These are phyloP conservation scores for Rhinichthys osculus DNA, from an alignment of 2,797 vertebrate species.

Conservation along the genomic window DNA sequence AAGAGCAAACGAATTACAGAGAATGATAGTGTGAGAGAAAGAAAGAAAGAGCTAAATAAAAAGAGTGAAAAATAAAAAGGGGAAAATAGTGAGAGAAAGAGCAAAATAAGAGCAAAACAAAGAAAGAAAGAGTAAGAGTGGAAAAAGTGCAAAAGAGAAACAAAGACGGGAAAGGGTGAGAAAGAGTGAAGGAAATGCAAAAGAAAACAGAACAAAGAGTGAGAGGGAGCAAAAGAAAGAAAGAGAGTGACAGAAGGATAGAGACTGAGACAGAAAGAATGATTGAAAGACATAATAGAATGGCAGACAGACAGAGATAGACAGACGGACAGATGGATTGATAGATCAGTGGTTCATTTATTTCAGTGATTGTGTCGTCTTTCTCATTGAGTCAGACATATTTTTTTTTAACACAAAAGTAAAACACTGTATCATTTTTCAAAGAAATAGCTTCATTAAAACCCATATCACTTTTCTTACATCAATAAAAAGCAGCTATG, in stretches of 20 bases:
- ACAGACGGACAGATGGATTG: neutral
- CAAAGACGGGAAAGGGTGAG: neutral
- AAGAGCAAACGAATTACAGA: neutral
- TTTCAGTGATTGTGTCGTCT: neutral
- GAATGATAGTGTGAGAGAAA: neutral
- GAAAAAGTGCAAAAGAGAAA: too few relatives aligned
- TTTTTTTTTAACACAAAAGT: slow-evolving; percentile 29
- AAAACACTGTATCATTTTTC: slow-evolving; percentile 11
- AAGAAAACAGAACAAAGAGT: neutral
- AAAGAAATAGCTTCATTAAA: slow-evolving; percentile 43
- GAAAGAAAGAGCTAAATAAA: neutral
- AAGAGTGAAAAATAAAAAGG: too few relatives aligned
- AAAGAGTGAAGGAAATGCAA: neutral
- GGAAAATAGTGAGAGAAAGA: too few relatives aligned
- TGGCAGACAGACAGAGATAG: too few relatives aligned
- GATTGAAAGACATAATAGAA: too few relatives aligned
- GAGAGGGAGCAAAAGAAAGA: neutral
- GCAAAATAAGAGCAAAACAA: too few relatives aligned
- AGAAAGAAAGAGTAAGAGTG: too few relatives aligned
- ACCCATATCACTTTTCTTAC: slow-evolving; percentile 12
- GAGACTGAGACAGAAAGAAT: too few relatives aligned
- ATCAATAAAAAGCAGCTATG: slow-evolving; percentile 20
- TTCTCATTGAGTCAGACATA: neutral
- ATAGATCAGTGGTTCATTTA: slow-evolving; percentile 1
- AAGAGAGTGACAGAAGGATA: neutral